Evolutionary conservation across 1,140 invertebrate species (phyloP).

Genomic region (Prorops nasuta): DNA sequence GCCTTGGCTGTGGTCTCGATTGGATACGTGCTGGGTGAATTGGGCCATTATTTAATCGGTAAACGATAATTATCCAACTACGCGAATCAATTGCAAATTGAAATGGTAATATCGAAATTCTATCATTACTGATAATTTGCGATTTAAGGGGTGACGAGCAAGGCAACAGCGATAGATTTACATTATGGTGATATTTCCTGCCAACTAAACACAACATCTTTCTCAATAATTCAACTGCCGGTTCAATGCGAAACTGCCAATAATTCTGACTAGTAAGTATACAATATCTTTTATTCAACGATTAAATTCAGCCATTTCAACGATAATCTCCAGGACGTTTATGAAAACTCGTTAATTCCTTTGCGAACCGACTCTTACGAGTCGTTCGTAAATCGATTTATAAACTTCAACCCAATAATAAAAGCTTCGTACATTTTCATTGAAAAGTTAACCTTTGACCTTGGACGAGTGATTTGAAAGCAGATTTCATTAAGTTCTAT

Average conservation of each 20-base stretch:
- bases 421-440: no score
- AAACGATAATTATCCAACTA: no score
- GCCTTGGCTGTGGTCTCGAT: slow-evolving; percentile 74
- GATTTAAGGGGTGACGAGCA: slow-evolving; percentile 72
- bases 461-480: no score
- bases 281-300: not conserved
- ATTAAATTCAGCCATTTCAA: not conserved
- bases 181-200: slow-evolving; percentile 88
- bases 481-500: no score
- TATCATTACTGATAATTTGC: no score
- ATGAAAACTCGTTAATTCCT: not conserved
- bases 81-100: no score
- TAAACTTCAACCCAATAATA: no score
- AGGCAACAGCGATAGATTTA: slow-evolving; percentile 77
- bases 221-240: slow-evolving; percentile 61
- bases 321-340: not conserved
- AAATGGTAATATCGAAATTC: no score
- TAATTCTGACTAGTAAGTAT: slow-evolving; percentile 62
- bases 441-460: no score
- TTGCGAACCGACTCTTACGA: not conserved
- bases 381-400: no score
- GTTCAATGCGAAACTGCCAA: slow-evolving; percentile 65
- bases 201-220: slow-evolving; percentile 69
- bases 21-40: slow-evolving; percentile 79
- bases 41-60: slow-evolving; percentile 86